These are phyloP conservation scores for Acromyrmex heyeri DNA, from an alignment of 1,140 invertebrate genomes.

Conservation along the genomic window DNA sequence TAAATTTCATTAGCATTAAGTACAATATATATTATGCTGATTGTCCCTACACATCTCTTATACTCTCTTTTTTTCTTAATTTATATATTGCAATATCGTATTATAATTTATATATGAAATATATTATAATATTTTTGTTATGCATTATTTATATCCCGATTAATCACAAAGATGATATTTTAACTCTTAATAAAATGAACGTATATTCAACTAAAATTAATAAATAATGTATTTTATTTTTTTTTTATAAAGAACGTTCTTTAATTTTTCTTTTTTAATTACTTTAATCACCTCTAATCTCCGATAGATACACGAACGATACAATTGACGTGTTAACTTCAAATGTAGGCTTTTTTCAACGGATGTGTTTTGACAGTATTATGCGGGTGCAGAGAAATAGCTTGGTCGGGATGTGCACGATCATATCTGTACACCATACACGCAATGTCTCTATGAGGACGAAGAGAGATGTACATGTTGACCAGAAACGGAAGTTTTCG, in stretches of 20 bases:
- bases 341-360: conserved; percentile 8
- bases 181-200: not conserved
- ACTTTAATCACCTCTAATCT: conserved; percentile 2
- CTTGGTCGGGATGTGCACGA: not conserved
- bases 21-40: not conserved
- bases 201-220: not conserved
- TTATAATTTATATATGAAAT: conserved; percentile 22
- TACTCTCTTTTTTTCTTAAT: not conserved
- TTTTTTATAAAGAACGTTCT: not conserved
- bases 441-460: not conserved
- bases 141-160: not conserved
- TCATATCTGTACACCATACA: not conserved
- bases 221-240: not conserved
- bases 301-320: no score
- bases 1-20: conserved; percentile 35
- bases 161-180: not conserved
- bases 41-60: not conserved
- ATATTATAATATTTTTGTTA: not conserved
- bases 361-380: not conserved
- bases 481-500: conserved; percentile 21
- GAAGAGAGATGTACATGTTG: not conserved
- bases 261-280: not conserved
- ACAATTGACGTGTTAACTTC: not conserved
- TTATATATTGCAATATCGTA: not conserved
- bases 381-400: not conserved